Percentiles rank a stretch among this genome's conserved stretches.
These are phyloP conservation scores for Oplegnathus fasciatus DNA, from an alignment of 2,113 vertebrate species.

Conservation along the genomic window DNA sequence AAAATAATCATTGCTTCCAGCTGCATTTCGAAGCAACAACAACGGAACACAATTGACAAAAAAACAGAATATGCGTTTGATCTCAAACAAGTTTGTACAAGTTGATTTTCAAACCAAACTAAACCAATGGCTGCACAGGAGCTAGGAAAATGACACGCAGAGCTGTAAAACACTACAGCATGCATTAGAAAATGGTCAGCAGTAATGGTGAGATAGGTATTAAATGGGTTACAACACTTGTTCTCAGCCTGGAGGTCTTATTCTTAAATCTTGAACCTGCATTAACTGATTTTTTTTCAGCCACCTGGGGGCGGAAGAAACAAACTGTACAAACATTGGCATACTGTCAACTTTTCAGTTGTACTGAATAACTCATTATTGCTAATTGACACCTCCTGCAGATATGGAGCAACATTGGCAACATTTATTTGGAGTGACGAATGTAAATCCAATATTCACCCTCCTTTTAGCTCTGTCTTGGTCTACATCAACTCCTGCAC, in stretches of 20 bases:
- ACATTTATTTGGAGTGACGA: neutral
- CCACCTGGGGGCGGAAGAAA: neutral
- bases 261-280: neutral
- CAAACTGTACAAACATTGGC: neutral
- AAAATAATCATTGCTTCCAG: neutral
- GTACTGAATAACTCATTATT: neutral
- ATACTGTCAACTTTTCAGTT: neutral
- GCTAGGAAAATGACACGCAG: no score
- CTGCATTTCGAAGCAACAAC: neutral
- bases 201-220: neutral
- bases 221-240: neutral
- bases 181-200: neutral
- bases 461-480: neutral
- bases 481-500: neutral
- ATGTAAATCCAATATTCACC: neutral
- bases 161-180: neutral
- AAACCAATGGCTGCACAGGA: neutral
- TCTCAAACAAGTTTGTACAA: constrained; percentile 24
- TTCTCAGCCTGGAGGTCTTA: neutral
- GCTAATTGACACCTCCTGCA: neutral
- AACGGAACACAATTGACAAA: neutral
- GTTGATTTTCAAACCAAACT: constrained; percentile 21
- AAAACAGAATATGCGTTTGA: neutral
- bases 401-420: neutral
- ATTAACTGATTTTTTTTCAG: neutral